phyloP scores from a whole-genome alignment of 2,797 vertebrate genomes.

The Platyrinchus mystaceus region DNA sequence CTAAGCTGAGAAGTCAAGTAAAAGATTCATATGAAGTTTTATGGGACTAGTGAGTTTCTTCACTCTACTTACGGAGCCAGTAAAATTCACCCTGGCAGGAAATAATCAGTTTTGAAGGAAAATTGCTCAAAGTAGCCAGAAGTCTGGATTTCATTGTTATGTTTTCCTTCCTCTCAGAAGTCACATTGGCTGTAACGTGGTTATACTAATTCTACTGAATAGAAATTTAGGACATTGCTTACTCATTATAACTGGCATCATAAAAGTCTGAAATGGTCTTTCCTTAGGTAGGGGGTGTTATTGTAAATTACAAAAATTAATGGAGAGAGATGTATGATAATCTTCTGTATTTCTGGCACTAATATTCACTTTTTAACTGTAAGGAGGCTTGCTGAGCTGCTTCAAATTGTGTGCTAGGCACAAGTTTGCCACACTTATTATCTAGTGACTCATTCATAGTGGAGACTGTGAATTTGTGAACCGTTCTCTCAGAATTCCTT shows the following conservation, averaged over 20 bases:
- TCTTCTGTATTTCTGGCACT: neutral
- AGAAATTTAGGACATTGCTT: neutral
- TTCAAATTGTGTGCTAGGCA: neutral
- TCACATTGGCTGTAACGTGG: neutral
- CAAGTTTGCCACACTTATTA: neutral
- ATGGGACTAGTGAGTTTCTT: slow-evolving; percentile 15
- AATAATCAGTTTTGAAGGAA: slow-evolving; percentile 8
- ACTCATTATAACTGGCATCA: neutral
- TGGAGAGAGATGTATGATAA: neutral
- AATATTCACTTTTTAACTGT: neutral
- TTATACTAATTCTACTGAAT: neutral
- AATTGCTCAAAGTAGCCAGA: slow-evolving; percentile 13
- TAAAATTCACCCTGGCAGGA: slow-evolving; percentile 14
- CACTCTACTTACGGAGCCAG: neutral
- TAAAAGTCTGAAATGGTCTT: neutral
- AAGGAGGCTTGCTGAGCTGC: neutral
- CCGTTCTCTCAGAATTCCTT: neutral
- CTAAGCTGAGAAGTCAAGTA: slow-evolving; percentile 15
- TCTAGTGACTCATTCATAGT: neutral
- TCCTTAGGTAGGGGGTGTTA: neutral
- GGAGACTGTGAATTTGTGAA: neutral
- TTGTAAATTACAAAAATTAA: neutral
- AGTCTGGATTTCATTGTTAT: slow-evolving; percentile 19
- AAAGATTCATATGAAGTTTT: slow-evolving; percentile 25
- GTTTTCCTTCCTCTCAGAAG: slow-evolving; percentile 20